Base-by-base conservation (phyloP, 2,888 invertebrate genomes). In the Lordiphosa andalusiaca region DNA sequence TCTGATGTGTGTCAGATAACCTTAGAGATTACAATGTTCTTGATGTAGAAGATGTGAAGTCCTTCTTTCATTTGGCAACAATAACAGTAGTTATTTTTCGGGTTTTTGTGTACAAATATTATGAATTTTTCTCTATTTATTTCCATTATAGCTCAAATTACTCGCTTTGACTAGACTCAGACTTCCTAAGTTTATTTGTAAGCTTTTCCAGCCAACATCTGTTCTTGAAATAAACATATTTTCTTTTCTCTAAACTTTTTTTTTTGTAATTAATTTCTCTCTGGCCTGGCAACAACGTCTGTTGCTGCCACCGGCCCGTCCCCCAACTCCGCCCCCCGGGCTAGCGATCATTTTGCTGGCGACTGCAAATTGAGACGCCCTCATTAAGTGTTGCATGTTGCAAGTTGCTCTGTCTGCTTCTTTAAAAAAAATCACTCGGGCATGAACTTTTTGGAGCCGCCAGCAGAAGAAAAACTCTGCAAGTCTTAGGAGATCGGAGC, bases 311-410 rank as follows among this genome's bases (percentile, higher is more conserved):
- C 60, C 1, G 6, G 0, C 53, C 44, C 49, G 39, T n/a, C 44
- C 46, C 35, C 37, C 3, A n/a, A 44, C 44, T 40, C 30, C 16
- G 16, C 59, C 60, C 60, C 67, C 38, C 36, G 49, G 5, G 46
- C 76, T 80, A 73, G 84, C 83, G 80, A 76, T 76, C 83, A 83
- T 83, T 71, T 81, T 52, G 44, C 44, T 33, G 44, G 67, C 67
- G 61, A 59, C 66, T 67, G 77, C 67, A 61, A 67, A 67, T 67
- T 61, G 67, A 67, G 77, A 77, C 81, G 84, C 84, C 81, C 82
- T 78, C 77, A 78, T 78, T 78, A 78, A 78, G 84, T 81, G 84
- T 78, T 84, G 77, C 77, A 78, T 78, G 77, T 39, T 53, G 60
- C 52, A 39, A 42, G 5, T 37, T 35, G 41, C 42, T 55, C 62